Evolutionary conservation across 2,888 invertebrate species (phyloP), one percentile per base, ranked within the genome.

Genomic region (Tenthredo distinguenda): DNA sequence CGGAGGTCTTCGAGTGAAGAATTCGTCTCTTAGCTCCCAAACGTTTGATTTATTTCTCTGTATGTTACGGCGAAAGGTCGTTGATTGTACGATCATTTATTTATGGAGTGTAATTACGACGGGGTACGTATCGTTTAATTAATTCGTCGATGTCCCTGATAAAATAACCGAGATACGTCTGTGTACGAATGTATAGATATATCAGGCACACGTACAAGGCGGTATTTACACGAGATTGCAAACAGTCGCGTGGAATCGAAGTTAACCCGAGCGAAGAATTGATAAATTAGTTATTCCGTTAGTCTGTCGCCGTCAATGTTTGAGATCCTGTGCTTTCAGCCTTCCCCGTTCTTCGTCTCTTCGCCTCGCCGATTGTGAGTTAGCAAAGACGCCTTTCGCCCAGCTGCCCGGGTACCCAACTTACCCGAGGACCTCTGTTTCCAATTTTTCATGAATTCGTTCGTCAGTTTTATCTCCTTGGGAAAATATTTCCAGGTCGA

Each of bases 241-340:
- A 92, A 92, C 92, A 92, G 90, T 89, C 88, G 87, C 86, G 88
- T 50, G 90, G 89, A 91, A 93, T 92, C 92, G 92, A 90, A 91
- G 91, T 88, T 91, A 91, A 92, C 91, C 92, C 91, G 92, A 93
- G 90, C 93, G 93, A 93, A 93, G 92, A 93, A 93, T 93, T 93
- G 93, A 93, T 93, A 93, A 93, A 93, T 93, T 93, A 93, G 92
- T 92, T 93, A 93, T 93, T 93, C 93, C 91, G 92, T 93, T 90
- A 93, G 93, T 87, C 89, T 87, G 84, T 85, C 84, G 84, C 85
- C 62, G 55, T 71, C 84, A 37, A 83, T 84, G 81, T 81, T 81
- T 81, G 81, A 81, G 81, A 81, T 62, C 40, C 81, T 77, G 10
- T n/a, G 31, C 34, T 40, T 4, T 5, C 12, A 21, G 55, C n/a